Base-by-base conservation (phyloP, 2,888 invertebrate species). In the Beris chalybata region DNA sequence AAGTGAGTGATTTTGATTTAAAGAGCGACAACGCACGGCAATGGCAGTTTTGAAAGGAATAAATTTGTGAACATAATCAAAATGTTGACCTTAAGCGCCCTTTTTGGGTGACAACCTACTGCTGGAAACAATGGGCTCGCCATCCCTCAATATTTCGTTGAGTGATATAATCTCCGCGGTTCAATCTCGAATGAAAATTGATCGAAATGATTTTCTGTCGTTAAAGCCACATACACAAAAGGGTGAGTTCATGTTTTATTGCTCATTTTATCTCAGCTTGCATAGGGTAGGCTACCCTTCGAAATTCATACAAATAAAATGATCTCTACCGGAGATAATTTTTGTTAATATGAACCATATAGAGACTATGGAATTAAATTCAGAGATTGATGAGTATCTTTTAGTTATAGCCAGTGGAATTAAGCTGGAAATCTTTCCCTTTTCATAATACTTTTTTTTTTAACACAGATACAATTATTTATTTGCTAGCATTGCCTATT, bases 221-320 rank as follows among this genome's bases (percentile, higher is more conserved):
- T 29, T 44, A 44, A 45, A 32, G 50, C 61, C 13, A 61, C 52
- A 54, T 22, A 15, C 30, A 52, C 52, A 61, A 38, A 61, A 61
- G 61, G 61, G 61, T 61, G 52, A 61, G 38, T 43, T 52, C 43
- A 52, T 50, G 50, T 61, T 61, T 61, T 61, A 61, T 61, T 52
- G 50, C 38, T 61, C 61, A 52, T 50, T 61, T 52, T 61, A 52
- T 61, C 50, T 22, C 12, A 32, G 50, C 50, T 15, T 38, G 38
- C 32, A 61, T 61, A 43, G 54, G 54, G 54, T 54, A 31, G 31
- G 43, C 13, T 38, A 7, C 56, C 56, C 56, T 31, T 30, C 13
- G n/a, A 32, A 50, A 61, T 50, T 31, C 50, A 48, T 48, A 9
- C 38, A 48, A 48, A 13, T 13, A 50, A 38, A 61, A 50, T 52